phyloP scores from a whole-genome alignment of 2,113 vertebrate species.

The Ardeotis arabs region DNA sequence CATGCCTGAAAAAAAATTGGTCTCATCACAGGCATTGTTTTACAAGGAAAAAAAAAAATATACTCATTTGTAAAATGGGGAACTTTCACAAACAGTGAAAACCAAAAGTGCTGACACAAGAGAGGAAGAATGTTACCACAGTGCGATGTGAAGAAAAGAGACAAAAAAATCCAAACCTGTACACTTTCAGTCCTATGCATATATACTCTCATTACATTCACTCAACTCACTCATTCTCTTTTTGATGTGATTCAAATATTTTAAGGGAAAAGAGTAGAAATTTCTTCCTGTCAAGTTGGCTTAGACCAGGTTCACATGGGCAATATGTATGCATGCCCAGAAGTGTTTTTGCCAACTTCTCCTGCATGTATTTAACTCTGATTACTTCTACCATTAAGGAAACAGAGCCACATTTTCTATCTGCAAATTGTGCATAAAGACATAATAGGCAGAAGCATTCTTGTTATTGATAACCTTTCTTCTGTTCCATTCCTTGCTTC shows the following conservation, averaged over 20 bases:
- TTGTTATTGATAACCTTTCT: not conserved
- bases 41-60: constrained; percentile 67
- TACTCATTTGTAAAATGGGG: constrained; percentile 74
- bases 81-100: constrained; percentile 80
- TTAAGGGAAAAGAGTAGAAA: not conserved
- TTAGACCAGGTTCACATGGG: not conserved
- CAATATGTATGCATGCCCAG: not conserved
- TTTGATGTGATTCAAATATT: constrained; percentile 34
- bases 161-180: not conserved
- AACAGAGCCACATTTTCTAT: not conserved
- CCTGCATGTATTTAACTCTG: not conserved
- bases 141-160: constrained; percentile 6
- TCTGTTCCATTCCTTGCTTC: not conserved
- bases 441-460: not conserved
- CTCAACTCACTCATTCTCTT: not conserved
- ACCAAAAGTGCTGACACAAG: constrained; percentile 75
- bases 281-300: not conserved
- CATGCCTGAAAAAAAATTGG: constrained; percentile 43
- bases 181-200: not conserved
- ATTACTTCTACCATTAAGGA: not conserved
- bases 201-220: not conserved
- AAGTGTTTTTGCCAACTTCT: constrained; percentile 13
- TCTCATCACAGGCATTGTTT: constrained; percentile 70
- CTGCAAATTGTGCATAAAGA: not conserved
- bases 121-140: constrained; percentile 62